Percentiles rank a stretch among this genome's conserved stretches.
Evolutionary conservation across 2,113 vertebrate genomes (phyloP).

Genomic region (Nerophis ophidion): DNA sequence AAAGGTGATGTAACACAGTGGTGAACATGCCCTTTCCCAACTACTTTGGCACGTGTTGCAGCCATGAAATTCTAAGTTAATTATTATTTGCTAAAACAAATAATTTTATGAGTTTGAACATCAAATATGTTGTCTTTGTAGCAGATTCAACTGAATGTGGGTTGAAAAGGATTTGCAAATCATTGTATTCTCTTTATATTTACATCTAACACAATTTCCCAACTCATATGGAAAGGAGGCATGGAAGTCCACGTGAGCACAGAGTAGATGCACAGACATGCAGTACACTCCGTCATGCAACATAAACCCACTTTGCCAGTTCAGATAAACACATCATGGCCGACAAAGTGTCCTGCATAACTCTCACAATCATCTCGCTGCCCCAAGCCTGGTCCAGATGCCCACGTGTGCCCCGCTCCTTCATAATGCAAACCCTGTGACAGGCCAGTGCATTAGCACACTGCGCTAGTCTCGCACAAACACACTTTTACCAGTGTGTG

Average conservation of each 20-base stretch:
- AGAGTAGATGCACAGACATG: conserved; percentile 10
- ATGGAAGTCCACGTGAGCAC: conserved; percentile 17
- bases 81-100: no score
- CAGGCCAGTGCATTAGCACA: conserved; percentile 26
- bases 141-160: no score
- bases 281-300: conserved; percentile 9
- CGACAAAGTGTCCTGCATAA: conserved; percentile 38
- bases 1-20: no score
- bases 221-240: no score
- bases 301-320: conserved; percentile 39
- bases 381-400: conserved; percentile 50
- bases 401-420: conserved; percentile 43
- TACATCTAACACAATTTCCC: no score
- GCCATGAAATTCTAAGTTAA: no score
- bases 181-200: no score
- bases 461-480: conserved; percentile 5
- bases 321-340: conserved; percentile 58
- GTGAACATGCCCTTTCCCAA: no score
- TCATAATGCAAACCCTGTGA: conserved; percentile 49
- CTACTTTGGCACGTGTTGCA: no score
- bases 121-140: no score
- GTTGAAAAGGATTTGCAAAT: no score
- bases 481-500: conserved; percentile 35
- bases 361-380: conserved; percentile 62
- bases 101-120: no score